Evolutionary conservation across 2,113 vertebrate genomes (phyloP), one percentile per base, ranked within the genome.

Genomic region (Nicator chloris): DNA sequence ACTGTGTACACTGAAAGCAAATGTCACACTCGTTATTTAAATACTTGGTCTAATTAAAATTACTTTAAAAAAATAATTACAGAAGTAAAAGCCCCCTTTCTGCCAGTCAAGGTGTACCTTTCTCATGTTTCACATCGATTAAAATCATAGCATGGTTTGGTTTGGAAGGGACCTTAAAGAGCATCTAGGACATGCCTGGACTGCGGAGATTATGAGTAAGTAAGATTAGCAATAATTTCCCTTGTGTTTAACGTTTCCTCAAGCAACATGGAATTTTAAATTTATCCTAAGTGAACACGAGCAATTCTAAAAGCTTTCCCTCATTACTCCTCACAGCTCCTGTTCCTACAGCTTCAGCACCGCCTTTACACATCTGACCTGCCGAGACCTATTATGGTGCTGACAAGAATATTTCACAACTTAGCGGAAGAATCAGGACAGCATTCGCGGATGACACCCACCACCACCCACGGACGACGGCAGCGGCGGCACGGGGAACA

Each of bases 191-290:
- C 13, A n/a, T 65, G 24, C 9, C 9, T 71, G 40, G 7, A 42
- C 3, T 40, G 22, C 37, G 0, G 2, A 45, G 5, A 59, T 21
- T 4, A 59, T 0, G 3, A 80, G 39, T n/a, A 39, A 39, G 6
- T 21, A 53, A 72, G n/a, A 45, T 60, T 45, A 77, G 53, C 15
- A 79, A 19, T 30, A 45, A 45, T n/a, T 22, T 56, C 26, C 40
- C 33, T 40, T 51, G 19, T n/a, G 30, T 12, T 40, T 44, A n/a
- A n/a, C 3, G 5, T 13, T 87, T 85, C 35, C 26, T 61, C 28
- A 39, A 64, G 15, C 39, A 57, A 80, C 80, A 26, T 1, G 5
- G 10, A 14, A 84, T 54, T 69, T 59, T 22, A 88, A 71, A 17
- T 24, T 31, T 31, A 60, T 9, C 22, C 4, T 39, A n/a, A 72